A percentile compares a stretch with the other conserved stretches of the same genome.
Evolutionary conservation across 1,140 invertebrate genomes (phyloP).

Genomic region (Atta cephalotes): DNA sequence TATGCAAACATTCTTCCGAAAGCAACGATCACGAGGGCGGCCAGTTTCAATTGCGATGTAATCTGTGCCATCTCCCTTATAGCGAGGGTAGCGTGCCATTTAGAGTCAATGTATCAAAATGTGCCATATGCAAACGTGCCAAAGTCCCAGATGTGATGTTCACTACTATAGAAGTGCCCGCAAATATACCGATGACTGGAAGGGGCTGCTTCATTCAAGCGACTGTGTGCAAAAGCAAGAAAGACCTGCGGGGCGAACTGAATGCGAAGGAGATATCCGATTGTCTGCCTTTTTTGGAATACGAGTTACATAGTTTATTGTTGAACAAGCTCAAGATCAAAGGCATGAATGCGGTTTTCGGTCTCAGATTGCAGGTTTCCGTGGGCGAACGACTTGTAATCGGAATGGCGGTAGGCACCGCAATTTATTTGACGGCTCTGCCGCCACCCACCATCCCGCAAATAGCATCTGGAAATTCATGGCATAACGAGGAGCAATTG

Average conservation of each 20-base stretch:
- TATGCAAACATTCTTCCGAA: slow-evolving; percentile 80
- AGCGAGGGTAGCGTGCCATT: slow-evolving; percentile 91
- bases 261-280: slow-evolving; percentile 98
- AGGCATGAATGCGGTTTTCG: slow-evolving; percentile 97
- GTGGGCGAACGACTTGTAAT: slow-evolving; percentile 95
- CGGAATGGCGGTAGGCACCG: slow-evolving; percentile 95
- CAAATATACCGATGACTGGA: slow-evolving; percentile 91
- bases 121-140: slow-evolving; percentile 88
- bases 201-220: slow-evolving; percentile 92
- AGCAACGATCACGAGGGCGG: slow-evolving; percentile 80
- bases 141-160: slow-evolving; percentile 97
- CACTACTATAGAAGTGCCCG: slow-evolving; percentile 94
- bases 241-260: slow-evolving; percentile 93
- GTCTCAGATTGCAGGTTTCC: slow-evolving; percentile 93
- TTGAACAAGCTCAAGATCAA: slow-evolving; percentile 96
- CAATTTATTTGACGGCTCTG: slow-evolving; percentile 91
- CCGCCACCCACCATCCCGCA: slow-evolving; percentile 90
- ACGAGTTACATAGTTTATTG: slow-evolving; percentile 96
- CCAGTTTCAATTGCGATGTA: slow-evolving; percentile 75
- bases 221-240: slow-evolving; percentile 92
- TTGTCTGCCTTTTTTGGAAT: slow-evolving; percentile 97
- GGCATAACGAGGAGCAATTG: slow-evolving; percentile 89
- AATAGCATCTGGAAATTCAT: slow-evolving; percentile 89
- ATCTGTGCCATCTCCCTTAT: slow-evolving; percentile 94
- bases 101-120: slow-evolving; percentile 88